These are phyloP conservation scores for Sebastes wilsoni DNA, from an alignment of 2,797 vertebrate genomes.

Conservation along the genomic window DNA sequence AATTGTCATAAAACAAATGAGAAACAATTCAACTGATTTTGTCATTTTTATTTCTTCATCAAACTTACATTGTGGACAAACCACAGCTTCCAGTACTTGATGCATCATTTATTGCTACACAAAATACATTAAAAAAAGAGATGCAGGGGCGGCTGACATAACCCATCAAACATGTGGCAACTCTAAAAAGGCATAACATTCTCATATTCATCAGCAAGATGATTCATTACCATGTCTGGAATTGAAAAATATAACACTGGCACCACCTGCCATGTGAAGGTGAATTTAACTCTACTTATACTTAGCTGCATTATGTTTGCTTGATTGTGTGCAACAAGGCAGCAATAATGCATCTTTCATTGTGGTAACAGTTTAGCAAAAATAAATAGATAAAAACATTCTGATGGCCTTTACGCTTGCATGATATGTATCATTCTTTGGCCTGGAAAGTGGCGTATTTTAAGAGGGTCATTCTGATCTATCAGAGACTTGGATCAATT, in stretches of 20 bases:
- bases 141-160: slow-evolving; percentile 16
- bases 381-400: slow-evolving; percentile 56
- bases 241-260: background rate
- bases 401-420: background rate
- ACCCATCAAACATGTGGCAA: slow-evolving; percentile 9
- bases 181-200: slow-evolving; percentile 29
- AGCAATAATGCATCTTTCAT: slow-evolving; percentile 1
- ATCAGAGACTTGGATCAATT: background rate
- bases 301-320: background rate
- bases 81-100: slow-evolving; percentile 9
- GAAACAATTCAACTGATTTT: background rate
- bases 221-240: background rate
- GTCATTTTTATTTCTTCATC: slow-evolving; percentile 32
- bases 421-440: slow-evolving; percentile 22
- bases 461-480: background rate
- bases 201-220: slow-evolving; percentile 8
- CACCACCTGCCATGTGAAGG: background rate
- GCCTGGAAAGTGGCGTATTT: background rate
- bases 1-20: background rate
- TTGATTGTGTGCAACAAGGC: background rate
- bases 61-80: slow-evolving; percentile 38
- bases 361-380: slow-evolving; percentile 14
- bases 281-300: background rate
- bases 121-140: slow-evolving; percentile 27
- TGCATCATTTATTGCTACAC: slow-evolving; percentile 12